A percentile compares a stretch with the other conserved stretches of the same genome.
These are phyloP conservation scores for Sarcophaga subvicina DNA, from an alignment of 2,888 invertebrate species.

Conservation along the genomic window DNA sequence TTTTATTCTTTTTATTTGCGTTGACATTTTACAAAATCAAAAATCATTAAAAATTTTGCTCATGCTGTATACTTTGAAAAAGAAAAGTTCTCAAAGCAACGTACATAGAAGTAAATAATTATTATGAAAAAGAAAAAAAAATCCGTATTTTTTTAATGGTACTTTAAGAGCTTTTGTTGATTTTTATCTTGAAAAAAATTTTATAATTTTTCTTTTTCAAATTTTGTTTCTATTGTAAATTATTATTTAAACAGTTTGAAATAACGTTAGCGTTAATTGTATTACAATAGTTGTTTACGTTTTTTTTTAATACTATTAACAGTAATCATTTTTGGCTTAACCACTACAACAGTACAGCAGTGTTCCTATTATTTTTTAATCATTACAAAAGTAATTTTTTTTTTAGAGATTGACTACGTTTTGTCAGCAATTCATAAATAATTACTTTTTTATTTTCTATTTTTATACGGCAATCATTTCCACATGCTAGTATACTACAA, in stretches of 20 bases:
- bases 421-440: conserved; percentile 16
- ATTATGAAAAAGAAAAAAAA: neutral
- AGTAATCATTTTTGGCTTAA: conserved; percentile 3
- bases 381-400: conserved; percentile 26
- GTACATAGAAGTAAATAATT: neutral
- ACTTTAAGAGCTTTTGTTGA: conserved; percentile 33
- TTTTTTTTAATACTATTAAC: conserved; percentile 7
- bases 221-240: conserved; percentile 13
- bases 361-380: conserved; percentile 21
- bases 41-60: conserved; percentile 35
- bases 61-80: conserved; percentile 16
- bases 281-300: conserved; percentile 12
- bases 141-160: conserved; percentile 7
- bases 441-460: conserved; percentile 40
- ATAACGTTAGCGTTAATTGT: neutral
- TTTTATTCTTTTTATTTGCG: neutral
- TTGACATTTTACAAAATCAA: conserved; percentile 23
- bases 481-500: neutral
- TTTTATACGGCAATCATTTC: conserved; percentile 1
- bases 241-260: neutral
- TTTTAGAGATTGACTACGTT: neutral
- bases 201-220: conserved; percentile 6
- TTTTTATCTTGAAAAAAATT: neutral
- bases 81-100: neutral
- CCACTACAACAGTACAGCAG: conserved; percentile 2